Evolutionary conservation across 2,888 invertebrate genomes (phyloP), one percentile per base, ranked within the genome.

Genomic region (Litoditis marina): DNA sequence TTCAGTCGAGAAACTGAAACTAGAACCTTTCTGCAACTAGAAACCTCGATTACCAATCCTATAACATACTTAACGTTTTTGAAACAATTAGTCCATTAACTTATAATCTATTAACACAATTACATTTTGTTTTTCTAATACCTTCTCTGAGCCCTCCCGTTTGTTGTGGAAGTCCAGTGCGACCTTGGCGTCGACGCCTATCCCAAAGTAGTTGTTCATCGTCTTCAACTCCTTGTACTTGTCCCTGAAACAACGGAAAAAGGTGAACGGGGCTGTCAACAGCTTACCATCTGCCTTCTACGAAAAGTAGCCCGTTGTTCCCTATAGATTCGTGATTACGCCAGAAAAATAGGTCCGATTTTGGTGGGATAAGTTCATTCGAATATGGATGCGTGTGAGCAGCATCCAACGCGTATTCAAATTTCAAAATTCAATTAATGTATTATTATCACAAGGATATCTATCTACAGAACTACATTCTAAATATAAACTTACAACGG

Each of bases 181-280:
- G 59, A 96, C 94, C 85, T 96, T 95, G 0, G 95, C 95, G 85
- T 96, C 95, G 68, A 96, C 91, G 0, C 95, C 95, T 80, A 96
- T 95, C 0, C 95, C 95, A 83, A 95, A 95, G 84, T 96, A 96
- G 84, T 96, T 96, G 85, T 95, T 96, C 95, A 96, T 95, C 1
- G 94, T 94, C 80, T 92, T 92, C 74, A 90, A 89, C 85, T 96
- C 95, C 78, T 90, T 90, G 84, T 86, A 87, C 28, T 92, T 92
- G 86, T 92, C 92, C 79, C 88, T 88, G 81, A 53, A 73, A 71
- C 6, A 25, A 36, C 11, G 19, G 47, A 11, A n/a, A 25, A 25
- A 50, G 19, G n/a, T 50, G 7, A 7, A 44, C 19, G 30, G 3
- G n/a, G 50, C 52, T 58, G n/a, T n/a, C n/a, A n/a, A n/a, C n/a